Percentiles rank a stretch among this genome's conserved stretches.
Evolutionary conservation across 1,140 invertebrate genomes (phyloP).

Genomic region (Habropoda laboriosa): DNA sequence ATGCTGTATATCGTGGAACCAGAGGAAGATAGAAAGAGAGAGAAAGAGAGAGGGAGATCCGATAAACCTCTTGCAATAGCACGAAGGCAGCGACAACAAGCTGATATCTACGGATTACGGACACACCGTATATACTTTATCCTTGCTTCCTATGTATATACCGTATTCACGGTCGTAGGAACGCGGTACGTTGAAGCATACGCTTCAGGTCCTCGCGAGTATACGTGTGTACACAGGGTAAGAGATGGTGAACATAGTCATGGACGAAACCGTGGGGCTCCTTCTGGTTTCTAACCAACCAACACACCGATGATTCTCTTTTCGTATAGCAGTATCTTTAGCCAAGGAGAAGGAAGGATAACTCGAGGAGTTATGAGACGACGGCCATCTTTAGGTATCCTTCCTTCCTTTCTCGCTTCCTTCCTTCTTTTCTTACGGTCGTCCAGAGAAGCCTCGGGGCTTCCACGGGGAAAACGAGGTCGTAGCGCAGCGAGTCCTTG

Average conservation of each 20-base stretch:
- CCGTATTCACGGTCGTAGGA: constrained; percentile 19
- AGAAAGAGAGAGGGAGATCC: constrained; percentile 30
- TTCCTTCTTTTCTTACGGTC: constrained; percentile 54
- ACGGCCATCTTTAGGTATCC: constrained; percentile 69
- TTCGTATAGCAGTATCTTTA: constrained; percentile 12
- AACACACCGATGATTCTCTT: constrained; percentile 2
- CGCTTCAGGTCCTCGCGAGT: background rate
- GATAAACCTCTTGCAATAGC: constrained; percentile 64
- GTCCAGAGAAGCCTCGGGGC: constrained; percentile 24
- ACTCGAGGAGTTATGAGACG: constrained; percentile 69
- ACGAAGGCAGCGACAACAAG: constrained; percentile 61
- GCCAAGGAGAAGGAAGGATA: constrained; percentile 18
- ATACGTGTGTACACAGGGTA: background rate
- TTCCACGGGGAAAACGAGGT: constrained; percentile 62
- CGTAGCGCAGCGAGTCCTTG: constrained; percentile 56
- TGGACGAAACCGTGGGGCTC: background rate
- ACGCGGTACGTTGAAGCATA: background rate
- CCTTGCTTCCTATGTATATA: constrained; percentile 16
- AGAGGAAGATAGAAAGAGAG: too few species aligned
- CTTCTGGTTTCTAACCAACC: background rate
- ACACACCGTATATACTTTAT: constrained; percentile 47
- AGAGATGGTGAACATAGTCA: background rate
- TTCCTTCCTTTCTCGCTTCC: constrained; percentile 59
- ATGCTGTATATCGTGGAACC: background rate
- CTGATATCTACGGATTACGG: constrained; percentile 63